Evolutionary conservation across 2,113 vertebrate species (phyloP).

Genomic region (Microtus ochrogaster): DNA sequence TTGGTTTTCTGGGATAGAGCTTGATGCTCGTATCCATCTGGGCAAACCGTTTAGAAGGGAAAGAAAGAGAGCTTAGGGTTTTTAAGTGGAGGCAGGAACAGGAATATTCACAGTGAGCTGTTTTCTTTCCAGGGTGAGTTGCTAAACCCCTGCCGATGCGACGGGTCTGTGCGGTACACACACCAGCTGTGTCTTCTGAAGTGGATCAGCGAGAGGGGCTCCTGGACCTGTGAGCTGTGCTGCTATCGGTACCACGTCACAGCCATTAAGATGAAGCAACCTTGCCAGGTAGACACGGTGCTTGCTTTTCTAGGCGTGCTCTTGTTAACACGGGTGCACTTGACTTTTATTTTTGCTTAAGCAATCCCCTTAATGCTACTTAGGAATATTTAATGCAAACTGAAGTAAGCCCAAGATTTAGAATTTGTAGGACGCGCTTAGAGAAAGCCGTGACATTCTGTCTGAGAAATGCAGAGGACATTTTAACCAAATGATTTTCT

Average conservation of each 20-base stretch:
- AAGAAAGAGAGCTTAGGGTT: neutral
- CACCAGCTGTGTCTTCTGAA: constrained; percentile 96
- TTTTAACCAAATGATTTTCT: constrained; percentile 48
- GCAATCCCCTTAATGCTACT: neutral
- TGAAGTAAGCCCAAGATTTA: constrained; percentile 61
- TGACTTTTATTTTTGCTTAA: neutral
- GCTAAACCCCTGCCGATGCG: constrained; percentile 95
- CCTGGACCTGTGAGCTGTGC: constrained; percentile 97
- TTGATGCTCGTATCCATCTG: constrained; percentile 34
- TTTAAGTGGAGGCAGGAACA: neutral
- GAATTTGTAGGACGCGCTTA: constrained; percentile 58
- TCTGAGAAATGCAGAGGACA: constrained; percentile 58
- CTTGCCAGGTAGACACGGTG: constrained; percentile 91
- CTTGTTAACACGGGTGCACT: neutral
- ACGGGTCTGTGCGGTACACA: constrained; percentile 95
- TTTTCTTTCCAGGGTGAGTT: constrained; percentile 90
- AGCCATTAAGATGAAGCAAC: constrained; percentile 96
- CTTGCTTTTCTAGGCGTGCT: neutral
- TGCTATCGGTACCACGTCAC: constrained; percentile 96
- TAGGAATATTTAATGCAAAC: constrained; percentile 5
- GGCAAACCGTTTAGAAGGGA: constrained; percentile 42
- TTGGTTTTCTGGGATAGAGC: constrained; percentile 59
- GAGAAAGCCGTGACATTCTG: neutral
- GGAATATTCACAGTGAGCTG: constrained; percentile 49
- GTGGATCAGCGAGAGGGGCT: constrained; percentile 97